These are phyloP conservation scores for Battus philenor DNA, from an alignment of 1,140 invertebrate species.

Conservation along the genomic window DNA sequence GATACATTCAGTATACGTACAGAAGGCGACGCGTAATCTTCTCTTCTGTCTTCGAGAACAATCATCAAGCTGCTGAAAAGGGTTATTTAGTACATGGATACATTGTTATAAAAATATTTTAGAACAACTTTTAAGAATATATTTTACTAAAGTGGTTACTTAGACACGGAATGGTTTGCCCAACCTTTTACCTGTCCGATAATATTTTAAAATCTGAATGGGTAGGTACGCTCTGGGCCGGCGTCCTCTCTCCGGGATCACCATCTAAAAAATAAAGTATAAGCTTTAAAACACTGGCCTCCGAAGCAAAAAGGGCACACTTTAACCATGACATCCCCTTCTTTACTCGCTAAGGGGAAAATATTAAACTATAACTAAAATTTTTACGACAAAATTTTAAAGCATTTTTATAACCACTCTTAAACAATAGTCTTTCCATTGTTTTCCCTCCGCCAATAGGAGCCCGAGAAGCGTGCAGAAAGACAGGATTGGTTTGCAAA, in stretches of 20 bases:
- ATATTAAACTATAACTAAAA: not conserved
- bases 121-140: not conserved
- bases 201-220: slow-evolving; percentile 58
- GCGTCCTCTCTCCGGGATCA: slow-evolving; percentile 43
- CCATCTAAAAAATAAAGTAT: slow-evolving; percentile 74
- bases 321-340: slow-evolving; percentile 45
- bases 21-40: slow-evolving; percentile 88
- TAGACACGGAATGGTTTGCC: too few relatives aligned
- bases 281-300: slow-evolving; percentile 66
- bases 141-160: too few relatives aligned
- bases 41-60: slow-evolving; percentile 37
- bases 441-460: slow-evolving; percentile 50
- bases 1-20: slow-evolving; percentile 99
- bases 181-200: slow-evolving; percentile 23
- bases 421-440: slow-evolving; percentile 50
- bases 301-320: slow-evolving; percentile 50
- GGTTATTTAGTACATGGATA: not conserved
- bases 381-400: slow-evolving; percentile 1
- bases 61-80: not conserved
- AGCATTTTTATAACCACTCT: slow-evolving; percentile 14
- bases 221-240: slow-evolving; percentile 23
- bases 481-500: slow-evolving; percentile 69
- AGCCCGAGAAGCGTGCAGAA: slow-evolving; percentile 32
- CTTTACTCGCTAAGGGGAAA: slow-evolving; percentile 9
- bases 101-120: not conserved